A percentile compares a stretch with the other conserved stretches of the same genome.
Conservation (phyloP, 2,888 invertebrate species). For the Coremacera marginata region DNA sequence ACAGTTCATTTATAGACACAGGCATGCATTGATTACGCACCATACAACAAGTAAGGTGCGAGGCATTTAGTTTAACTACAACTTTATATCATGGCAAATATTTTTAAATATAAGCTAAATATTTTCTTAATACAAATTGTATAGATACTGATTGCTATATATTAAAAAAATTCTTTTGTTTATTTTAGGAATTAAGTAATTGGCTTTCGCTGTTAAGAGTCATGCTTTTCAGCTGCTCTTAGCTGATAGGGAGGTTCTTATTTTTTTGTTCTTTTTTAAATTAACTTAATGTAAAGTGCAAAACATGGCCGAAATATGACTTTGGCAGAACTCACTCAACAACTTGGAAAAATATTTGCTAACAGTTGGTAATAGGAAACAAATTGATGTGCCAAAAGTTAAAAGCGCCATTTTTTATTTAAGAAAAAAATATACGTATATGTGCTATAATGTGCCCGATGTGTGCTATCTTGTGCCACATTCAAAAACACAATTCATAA, state of each 20-base stretch:
- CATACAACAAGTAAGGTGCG: not conserved
- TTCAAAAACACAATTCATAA: no score
- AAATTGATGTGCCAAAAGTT: no score
- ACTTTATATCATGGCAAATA: constrained; percentile 13
- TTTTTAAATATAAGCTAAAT: constrained; percentile 17
- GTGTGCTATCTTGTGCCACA: no score
- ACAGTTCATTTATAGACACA: constrained; percentile 10
- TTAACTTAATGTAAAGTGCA: not conserved
- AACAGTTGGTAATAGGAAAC: no score
- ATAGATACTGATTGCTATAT: not conserved
- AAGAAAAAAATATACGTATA: no score
- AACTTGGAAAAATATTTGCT: no score
- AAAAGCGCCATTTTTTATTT: no score
- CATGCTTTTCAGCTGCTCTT: not conserved
- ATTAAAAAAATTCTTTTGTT: constrained; percentile 6
- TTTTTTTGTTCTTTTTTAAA: not conserved
- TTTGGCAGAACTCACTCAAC: no score
- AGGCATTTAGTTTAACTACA: not conserved
- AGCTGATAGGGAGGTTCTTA: not conserved
- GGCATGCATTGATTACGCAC: not conserved
- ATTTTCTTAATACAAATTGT: constrained; percentile 25
- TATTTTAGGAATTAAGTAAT: not conserved
- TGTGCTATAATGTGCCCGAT: no score
- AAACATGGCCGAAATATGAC: not conserved
- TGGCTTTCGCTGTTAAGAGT: not conserved